Conservation (phyloP, 2,113 vertebrate genomes). For the Indicator indicator region DNA sequence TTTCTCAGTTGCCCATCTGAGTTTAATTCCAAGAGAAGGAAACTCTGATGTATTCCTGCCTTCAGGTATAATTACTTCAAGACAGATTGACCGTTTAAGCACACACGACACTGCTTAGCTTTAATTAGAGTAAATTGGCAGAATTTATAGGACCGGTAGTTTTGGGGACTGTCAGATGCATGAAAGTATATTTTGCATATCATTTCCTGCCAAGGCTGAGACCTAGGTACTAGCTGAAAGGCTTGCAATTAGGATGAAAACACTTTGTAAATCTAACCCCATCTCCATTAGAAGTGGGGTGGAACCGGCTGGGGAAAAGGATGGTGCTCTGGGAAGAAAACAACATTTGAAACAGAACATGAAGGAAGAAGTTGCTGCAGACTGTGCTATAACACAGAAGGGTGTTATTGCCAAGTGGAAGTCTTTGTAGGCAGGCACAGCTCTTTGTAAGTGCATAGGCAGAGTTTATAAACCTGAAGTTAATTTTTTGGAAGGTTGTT, state of each 20-base stretch:
- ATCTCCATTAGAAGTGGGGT: background rate
- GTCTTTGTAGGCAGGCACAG: background rate
- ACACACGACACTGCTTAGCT: conserved; percentile 78
- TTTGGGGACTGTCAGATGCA: conserved; percentile 67
- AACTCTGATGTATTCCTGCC: conserved; percentile 79
- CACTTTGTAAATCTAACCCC: conserved; percentile 48
- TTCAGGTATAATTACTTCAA: conserved; percentile 86
- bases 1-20: conserved; percentile 79
- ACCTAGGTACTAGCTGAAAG: conserved; percentile 42
- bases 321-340: background rate
- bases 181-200: conserved; percentile 65
- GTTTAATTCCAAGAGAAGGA: conserved; percentile 79
- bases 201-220: conserved; percentile 54
- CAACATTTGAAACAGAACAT: background rate
- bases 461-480: background rate
- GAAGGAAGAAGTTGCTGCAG: background rate
- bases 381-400: background rate
- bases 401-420: background rate
- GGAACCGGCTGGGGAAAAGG: background rate
- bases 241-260: conserved; percentile 66
- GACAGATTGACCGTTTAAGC: conserved; percentile 82
- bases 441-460: background rate
- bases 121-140: conserved; percentile 77
- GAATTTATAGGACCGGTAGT: conserved; percentile 76
- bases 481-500: background rate